Conservation (phyloP, 1,140 invertebrate genomes). For the Anoplophora glabripennis region DNA sequence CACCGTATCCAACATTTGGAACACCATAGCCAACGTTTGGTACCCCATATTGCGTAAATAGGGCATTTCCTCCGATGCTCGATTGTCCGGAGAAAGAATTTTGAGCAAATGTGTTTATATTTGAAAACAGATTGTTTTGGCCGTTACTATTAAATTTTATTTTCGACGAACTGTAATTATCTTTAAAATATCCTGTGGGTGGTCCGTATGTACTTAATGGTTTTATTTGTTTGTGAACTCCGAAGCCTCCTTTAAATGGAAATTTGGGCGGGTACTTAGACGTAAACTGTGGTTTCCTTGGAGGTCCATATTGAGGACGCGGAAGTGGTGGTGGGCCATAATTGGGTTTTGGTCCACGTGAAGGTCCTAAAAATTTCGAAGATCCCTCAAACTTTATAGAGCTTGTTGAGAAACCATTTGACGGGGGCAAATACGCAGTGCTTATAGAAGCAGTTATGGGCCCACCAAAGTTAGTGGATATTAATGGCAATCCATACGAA, state of each 20-base stretch:
- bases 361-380: conserved; percentile 25
- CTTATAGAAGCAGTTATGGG: too few species aligned
- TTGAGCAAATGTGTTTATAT: too few species aligned
- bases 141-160: conserved; percentile 38
- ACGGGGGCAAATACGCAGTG: too few species aligned
- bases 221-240: conserved; percentile 32
- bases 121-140: background rate
- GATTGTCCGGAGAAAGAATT: conserved; percentile 9
- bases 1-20: background rate
- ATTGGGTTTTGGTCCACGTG: conserved; percentile 37
- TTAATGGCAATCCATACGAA: conserved; percentile 40
- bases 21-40: background rate
- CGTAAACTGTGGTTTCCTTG: conserved; percentile 46
- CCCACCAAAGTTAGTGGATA: too few species aligned
- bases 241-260: conserved; percentile 45
- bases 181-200: conserved; percentile 21
- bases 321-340: conserved; percentile 48
- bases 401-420: conserved; percentile 29
- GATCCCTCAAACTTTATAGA: conserved; percentile 24
- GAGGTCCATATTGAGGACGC: conserved; percentile 52
- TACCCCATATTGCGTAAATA: conserved; percentile 3
- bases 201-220: conserved; percentile 12
- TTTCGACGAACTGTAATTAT: conserved; percentile 24
- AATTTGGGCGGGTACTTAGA: conserved; percentile 45
- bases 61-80: conserved; percentile 13